Conservation (phyloP, 2,888 invertebrate genomes). For the Lithophane socia region DNA sequence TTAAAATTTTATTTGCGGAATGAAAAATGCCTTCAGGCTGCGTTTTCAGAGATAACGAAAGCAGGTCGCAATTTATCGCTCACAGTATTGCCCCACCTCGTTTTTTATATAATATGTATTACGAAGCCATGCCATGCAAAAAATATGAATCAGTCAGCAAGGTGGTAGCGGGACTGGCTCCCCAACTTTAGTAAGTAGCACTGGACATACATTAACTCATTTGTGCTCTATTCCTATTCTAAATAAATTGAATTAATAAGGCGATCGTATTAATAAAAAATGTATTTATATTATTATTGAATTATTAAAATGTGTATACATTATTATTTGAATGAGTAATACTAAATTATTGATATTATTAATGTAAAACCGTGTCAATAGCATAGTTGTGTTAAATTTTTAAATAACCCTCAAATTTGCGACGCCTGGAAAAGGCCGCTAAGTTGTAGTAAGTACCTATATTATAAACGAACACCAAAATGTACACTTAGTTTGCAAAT, state of each 20-base stretch:
- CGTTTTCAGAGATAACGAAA: constrained; percentile 27
- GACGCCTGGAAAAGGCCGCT: too few relatives aligned
- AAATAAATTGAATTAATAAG: too few relatives aligned
- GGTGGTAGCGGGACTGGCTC: background rate
- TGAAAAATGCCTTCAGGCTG: constrained; percentile 22
- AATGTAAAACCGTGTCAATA: background rate
- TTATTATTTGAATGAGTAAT: too few relatives aligned
- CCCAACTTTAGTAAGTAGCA: background rate
- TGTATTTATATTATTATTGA: too few relatives aligned
- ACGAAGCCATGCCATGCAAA: background rate
- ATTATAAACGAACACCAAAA: too few relatives aligned
- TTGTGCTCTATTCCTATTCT: too few relatives aligned
- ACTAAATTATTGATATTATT: too few relatives aligned
- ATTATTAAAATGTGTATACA: too few relatives aligned
- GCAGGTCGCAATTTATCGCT: constrained; percentile 11
- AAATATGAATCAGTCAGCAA: background rate
- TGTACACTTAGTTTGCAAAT: too few relatives aligned
- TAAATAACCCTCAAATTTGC: too few relatives aligned
- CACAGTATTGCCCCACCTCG: background rate
- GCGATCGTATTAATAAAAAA: too few relatives aligned
- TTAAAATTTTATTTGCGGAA: constrained; percentile 8
- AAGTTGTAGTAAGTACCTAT: too few relatives aligned
- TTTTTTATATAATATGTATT: background rate
- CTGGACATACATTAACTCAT: background rate
- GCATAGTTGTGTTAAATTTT: background rate